These are phyloP conservation scores for Augiades crinisus DNA, from an alignment of 2,888 invertebrate species.

Conservation along the genomic window DNA sequence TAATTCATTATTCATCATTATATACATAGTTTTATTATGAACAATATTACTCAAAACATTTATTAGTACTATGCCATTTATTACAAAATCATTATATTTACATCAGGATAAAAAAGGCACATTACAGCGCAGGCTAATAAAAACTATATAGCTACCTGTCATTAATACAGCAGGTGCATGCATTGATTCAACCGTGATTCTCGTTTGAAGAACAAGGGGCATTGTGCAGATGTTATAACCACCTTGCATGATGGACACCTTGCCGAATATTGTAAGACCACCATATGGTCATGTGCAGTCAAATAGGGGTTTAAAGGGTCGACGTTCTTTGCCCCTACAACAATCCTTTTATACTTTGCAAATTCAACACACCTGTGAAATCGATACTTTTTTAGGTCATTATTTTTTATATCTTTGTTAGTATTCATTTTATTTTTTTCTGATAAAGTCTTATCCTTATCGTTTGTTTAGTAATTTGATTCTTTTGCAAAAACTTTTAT, in stretches of 20 bases:
- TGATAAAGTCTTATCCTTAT: too few species aligned
- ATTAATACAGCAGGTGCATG: constrained; percentile 53
- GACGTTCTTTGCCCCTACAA: not conserved
- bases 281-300: constrained; percentile 34
- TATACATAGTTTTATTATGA: too few species aligned
- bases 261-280: constrained; percentile 48
- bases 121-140: not conserved
- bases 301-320: constrained; percentile 7
- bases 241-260: constrained; percentile 59
- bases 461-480: too few species aligned
- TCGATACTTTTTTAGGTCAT: not conserved
- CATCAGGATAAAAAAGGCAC: not conserved
- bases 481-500: not conserved
- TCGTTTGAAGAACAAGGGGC: constrained; percentile 37
- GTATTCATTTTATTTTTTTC: too few species aligned
- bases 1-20: too few species aligned
- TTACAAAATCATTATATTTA: not conserved
- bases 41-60: too few species aligned
- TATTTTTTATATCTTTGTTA: not conserved
- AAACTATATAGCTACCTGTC: constrained; percentile 25
- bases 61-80: too few species aligned
- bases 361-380: not conserved
- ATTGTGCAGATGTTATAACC: constrained; percentile 57
- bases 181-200: constrained; percentile 66
- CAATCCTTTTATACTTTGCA: not conserved